Conservation (phyloP, 2,113 vertebrate species). For the Hemichromis elongatus region DNA sequence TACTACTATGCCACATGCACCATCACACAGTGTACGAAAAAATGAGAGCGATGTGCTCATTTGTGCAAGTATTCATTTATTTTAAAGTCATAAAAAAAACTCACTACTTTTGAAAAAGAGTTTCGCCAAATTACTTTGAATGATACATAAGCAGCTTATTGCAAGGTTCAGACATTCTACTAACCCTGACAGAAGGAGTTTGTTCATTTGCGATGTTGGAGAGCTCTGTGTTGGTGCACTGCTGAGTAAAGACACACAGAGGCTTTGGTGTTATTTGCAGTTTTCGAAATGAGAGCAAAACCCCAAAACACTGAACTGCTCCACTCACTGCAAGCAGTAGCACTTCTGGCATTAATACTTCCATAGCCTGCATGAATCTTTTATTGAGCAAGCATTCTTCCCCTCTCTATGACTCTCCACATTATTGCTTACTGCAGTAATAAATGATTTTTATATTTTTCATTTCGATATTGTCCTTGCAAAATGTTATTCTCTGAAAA, state of each 20-base stretch:
- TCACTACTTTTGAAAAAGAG: not conserved
- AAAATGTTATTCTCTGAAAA: not conserved
- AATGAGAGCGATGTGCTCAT: too few species aligned
- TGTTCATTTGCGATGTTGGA: not conserved
- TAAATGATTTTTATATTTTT: not conserved
- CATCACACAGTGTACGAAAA: too few species aligned
- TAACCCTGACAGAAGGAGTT: not conserved
- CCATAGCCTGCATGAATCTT: not conserved
- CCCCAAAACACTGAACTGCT: not conserved
- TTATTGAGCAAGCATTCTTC: not conserved
- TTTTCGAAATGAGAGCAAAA: not conserved
- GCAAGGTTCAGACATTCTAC: not conserved
- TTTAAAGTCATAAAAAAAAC: not conserved
- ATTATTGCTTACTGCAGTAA: not conserved
- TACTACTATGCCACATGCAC: too few species aligned
- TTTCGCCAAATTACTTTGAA: not conserved
- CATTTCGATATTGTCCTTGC: not conserved
- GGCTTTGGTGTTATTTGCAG: not conserved
- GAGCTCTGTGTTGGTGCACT: not conserved
- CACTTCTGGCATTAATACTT: not conserved
- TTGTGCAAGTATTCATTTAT: too few species aligned
- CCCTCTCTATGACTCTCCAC: not conserved
- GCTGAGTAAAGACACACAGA: not conserved
- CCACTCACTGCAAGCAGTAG: not conserved
- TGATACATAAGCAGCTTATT: not conserved